These are phyloP conservation scores for Hucho hucho DNA, from an alignment of 2,113 vertebrate genomes.

Conservation along the genomic window DNA sequence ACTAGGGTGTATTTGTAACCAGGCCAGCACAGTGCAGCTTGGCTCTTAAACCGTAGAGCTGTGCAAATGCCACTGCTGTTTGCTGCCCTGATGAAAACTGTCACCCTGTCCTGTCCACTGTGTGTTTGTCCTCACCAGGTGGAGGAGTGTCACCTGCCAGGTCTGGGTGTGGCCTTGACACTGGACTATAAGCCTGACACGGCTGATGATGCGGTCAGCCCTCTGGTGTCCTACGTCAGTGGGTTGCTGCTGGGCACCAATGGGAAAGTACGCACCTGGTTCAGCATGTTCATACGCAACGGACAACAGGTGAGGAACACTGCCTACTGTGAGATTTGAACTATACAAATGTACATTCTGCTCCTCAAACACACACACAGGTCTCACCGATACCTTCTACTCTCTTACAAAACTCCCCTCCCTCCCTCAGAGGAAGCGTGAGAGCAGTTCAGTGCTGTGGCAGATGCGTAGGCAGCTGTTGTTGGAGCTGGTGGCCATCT, in stretches of 20 bases:
- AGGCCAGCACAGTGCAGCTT: not conserved
- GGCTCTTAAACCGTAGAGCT: too few relatives aligned
- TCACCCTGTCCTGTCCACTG: accelerated
- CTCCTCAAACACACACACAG: not conserved
- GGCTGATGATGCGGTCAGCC: conserved; percentile 90
- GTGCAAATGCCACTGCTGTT: not conserved
- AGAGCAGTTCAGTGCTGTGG: conserved; percentile 95
- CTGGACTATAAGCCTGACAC: conserved; percentile 91
- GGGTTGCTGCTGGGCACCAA: conserved; percentile 96
- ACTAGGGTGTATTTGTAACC: too few relatives aligned
- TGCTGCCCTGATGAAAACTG: not conserved
- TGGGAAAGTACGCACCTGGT: conserved; percentile 96
- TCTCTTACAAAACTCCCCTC: not conserved
- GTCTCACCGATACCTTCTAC: not conserved
- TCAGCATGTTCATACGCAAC: conserved; percentile 96
- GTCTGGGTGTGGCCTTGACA: conserved; percentile 93
- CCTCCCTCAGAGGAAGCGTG: conserved; percentile 84
- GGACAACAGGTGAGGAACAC: conserved; percentile 87
- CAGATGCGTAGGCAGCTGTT: conserved; percentile 97
- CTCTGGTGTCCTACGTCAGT: conserved; percentile 94
- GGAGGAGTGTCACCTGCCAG: conserved; percentile 95
- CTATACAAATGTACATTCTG: not conserved
- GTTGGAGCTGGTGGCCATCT: conserved; percentile 91
- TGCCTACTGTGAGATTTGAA: not conserved
- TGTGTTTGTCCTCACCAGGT: conserved; percentile 72